Base-by-base conservation (phyloP, 2,113 vertebrate species). In the Desmodus rotundus region DNA sequence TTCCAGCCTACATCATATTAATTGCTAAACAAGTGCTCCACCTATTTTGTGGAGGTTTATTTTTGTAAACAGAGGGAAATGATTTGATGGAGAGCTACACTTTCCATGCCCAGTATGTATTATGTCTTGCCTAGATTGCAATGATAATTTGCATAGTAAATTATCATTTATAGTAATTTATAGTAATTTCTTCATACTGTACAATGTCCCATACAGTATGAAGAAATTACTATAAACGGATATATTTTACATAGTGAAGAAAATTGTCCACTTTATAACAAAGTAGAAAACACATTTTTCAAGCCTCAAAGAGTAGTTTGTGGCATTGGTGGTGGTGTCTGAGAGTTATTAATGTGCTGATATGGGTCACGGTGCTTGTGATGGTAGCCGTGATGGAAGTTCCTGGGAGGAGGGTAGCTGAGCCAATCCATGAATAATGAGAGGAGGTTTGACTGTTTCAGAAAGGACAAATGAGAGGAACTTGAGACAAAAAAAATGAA, bases 281-380 rank as follows among this genome's bases (percentile, higher is more conserved):
- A 33, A 20, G 24, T 17, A 67, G 36, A 94, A 38, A 63, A 43
- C 5, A 10, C 8, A 20, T 47, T 70, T 65, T 61, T 52, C 31
- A 28, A 74, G 54, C 20, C 8, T 61, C 20, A n/a, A 36, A 15
- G 14, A 20, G 6, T 50, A 47, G 47, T 1, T 16, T 43, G 4
- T 11, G 8, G 26, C 58, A 31, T 41, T 31, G 16, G 20, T 86
- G 45, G 16, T 72, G 17, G 17, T 0, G 1, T 36, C 31, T 7
- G 9, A 81, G 5, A 81, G 19, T 7, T 28, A 8, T 58, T 38
- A 38, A 56, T 45, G 24, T 45, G 50, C 31, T 6, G 8, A 2
- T 13, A 2, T 52, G 33, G 41, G 20, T 52, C 13, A 10, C 3
- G 0, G 28, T 12, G 28, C 3, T 11, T 7, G 7, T 15, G 26